phyloP scores from a whole-genome alignment of 2,113 vertebrate genomes.

The Chamaea fasciata region DNA sequence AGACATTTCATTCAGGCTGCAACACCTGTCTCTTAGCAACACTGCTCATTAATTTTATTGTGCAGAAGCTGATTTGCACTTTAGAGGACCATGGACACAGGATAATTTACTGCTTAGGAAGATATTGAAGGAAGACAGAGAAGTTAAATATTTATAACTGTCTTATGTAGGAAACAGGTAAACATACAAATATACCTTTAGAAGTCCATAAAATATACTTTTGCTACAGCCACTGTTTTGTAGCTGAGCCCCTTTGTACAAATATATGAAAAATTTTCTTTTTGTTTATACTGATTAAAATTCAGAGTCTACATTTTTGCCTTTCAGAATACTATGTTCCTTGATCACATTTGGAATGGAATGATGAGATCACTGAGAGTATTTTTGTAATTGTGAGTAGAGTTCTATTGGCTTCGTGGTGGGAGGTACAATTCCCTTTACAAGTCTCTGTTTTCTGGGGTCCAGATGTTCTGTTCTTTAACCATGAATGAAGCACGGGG shows the following conservation, averaged over 20 bases:
- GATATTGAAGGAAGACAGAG: neutral
- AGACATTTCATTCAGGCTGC: neutral
- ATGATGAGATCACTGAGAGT: neutral
- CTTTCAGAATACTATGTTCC: neutral
- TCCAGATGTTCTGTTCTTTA: neutral
- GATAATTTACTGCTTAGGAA: neutral
- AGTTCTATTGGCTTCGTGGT: neutral
- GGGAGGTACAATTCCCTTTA: neutral
- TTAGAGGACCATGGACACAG: neutral
- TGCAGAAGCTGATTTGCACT: neutral
- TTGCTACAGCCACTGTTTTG: neutral
- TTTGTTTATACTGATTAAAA: neutral
- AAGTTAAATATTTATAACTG: neutral
- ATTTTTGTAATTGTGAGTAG: neutral
- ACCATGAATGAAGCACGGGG: accelerated
- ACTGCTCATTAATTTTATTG: neutral
- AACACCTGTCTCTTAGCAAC: conserved; percentile 28
- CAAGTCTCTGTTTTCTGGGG: neutral
- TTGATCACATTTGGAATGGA: neutral
- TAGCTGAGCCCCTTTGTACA: neutral
- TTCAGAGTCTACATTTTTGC: neutral
- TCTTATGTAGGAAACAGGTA: neutral
- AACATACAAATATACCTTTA: neutral
- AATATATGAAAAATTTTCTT: neutral
- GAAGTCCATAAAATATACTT: neutral